Base-by-base conservation (phyloP, 2,113 vertebrate genomes). In the Oceanodroma tethys region DNA sequence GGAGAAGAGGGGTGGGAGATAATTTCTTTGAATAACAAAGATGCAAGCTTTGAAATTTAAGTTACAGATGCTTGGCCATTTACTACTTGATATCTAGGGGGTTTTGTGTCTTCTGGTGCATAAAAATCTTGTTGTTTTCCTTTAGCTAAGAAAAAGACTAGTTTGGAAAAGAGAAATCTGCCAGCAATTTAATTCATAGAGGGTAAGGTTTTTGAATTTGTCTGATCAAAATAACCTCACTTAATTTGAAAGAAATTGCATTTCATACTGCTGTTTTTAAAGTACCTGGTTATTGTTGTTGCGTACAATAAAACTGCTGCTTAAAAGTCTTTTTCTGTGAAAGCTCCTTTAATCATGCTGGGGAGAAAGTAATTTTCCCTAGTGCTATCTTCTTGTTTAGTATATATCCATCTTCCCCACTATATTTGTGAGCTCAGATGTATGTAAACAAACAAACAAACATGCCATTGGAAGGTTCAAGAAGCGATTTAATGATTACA, bases 171-270 rank as follows among this genome's bases (percentile, higher is more conserved):
- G 29, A 56, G 36, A 74, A 67, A 67, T 53, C 71, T 72, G 40
- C 55, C 86, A 53, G 53, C 48, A 58, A 23, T 82, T 78, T 52
- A 83, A 73, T 74, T 84, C 45, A 20, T 42, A 36, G 26, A 86
- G 18, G 32, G 10, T 55, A 65, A 59, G 55, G 63, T 45, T 76
- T 90, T 40, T 59, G 75, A 95, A 93, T 73, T 94, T 93, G 21
- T 90, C 78, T 72, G 67, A 86, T 95, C 67, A 92, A 90, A 95
- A 80, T 84, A 91, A 86, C 72, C 65, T 87, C 38, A 75, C 78
- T 74, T 91, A 92, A 92, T 89, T 83, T 94, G 70, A 90, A 95
- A 90, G 63, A 93, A 91, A 92, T 74, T 72, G 45, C 72, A 55
- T 90, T 88, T 89, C 70, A 59, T 82, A 45, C 55, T 84, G 79